Conservation (phyloP, 2,888 invertebrate genomes). For the Drosophila tripunctata region DNA sequence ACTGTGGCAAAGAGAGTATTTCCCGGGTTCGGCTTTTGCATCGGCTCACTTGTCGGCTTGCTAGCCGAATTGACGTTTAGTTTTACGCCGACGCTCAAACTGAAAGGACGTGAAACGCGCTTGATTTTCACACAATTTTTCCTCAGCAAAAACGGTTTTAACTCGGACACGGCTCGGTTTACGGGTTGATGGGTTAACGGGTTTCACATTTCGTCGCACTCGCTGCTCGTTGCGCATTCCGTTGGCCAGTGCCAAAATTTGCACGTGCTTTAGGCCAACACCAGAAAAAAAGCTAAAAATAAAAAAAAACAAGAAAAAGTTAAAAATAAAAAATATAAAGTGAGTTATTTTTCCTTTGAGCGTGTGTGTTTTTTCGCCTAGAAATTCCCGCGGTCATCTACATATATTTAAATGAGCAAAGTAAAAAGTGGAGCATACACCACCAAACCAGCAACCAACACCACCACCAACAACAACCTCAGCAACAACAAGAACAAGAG, state of each 20-base stretch:
- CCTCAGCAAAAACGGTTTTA: constrained; percentile 1
- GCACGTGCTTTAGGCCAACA: constrained; percentile 52
- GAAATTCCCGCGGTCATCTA: constrained; percentile 34
- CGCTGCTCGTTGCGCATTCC: constrained; percentile 28
- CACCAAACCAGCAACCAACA: too few relatives aligned
- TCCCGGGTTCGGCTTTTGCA: constrained; percentile 33
- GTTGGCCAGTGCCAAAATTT: constrained; percentile 35
- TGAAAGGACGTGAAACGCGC: constrained; percentile 48
- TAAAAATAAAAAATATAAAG: constrained; percentile 11
- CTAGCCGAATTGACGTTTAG: constrained; percentile 28
- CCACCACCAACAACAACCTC: not conserved
- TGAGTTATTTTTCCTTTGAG: constrained; percentile 45
- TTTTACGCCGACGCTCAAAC: constrained; percentile 42
- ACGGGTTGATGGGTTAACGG: not conserved
- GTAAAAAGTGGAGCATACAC: not conserved
- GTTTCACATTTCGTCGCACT: not conserved
- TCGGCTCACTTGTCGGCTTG: not conserved
- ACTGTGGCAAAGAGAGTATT: constrained; percentile 48
- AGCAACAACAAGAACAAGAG: not conserved
- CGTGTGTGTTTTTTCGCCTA: constrained; percentile 47
- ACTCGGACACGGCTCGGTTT: not conserved
- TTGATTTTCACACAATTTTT: not conserved
- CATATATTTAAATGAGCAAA: constrained; percentile 38
- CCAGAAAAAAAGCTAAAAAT: not conserved
- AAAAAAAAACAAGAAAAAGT: not conserved